Conservation (phyloP, 2,113 vertebrate genomes). For the Antechinus stuartii region DNA sequence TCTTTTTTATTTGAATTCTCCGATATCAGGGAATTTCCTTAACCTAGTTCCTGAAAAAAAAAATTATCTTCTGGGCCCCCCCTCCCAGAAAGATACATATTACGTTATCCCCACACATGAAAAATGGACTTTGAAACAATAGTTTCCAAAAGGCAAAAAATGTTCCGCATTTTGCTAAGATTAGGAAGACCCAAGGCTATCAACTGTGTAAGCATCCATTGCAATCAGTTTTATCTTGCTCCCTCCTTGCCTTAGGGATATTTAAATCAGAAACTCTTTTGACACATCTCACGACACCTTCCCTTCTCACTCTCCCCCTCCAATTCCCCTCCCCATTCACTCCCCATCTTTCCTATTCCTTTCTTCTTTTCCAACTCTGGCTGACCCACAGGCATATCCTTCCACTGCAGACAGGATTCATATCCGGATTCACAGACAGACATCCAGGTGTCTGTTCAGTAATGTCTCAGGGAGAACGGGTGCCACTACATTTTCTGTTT, state of each 20-base stretch:
- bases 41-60: neutral
- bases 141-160: slow-evolving; percentile 36
- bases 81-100: neutral
- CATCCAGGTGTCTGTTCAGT: slow-evolving; percentile 54
- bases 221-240: slow-evolving; percentile 10
- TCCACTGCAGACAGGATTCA: neutral
- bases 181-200: neutral
- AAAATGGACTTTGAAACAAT: neutral
- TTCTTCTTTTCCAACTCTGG: slow-evolving; percentile 16
- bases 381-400: neutral
- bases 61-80: neutral
- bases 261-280: slow-evolving; percentile 20
- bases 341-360: neutral
- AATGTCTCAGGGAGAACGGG: slow-evolving; percentile 5
- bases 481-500: slow-evolving; percentile 37
- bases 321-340: slow-evolving; percentile 1
- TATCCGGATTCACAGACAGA: neutral
- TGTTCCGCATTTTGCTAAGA: neutral
- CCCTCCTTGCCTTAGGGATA: slow-evolving; percentile 47
- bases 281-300: neutral
- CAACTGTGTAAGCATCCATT: neutral
- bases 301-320: neutral
- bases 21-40: neutral
- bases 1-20: neutral
- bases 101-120: neutral